These are phyloP conservation scores for Drosophila melanica DNA, from an alignment of 1,140 invertebrate species.

Conservation along the genomic window DNA sequence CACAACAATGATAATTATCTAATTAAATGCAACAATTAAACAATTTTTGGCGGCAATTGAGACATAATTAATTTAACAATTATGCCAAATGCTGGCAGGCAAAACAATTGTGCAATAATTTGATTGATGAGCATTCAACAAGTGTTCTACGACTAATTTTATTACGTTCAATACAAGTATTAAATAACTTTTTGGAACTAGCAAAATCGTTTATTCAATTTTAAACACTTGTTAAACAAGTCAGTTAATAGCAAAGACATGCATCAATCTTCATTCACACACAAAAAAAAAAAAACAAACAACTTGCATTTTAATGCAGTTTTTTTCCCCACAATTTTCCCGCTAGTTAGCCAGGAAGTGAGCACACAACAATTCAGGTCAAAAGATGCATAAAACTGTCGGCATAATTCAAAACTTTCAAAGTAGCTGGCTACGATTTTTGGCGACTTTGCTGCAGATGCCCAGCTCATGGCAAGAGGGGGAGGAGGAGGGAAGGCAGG, in stretches of 20 bases:
- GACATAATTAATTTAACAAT: conserved; percentile 30
- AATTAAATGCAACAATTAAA: conserved; percentile 40
- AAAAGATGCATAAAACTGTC: conserved; percentile 56
- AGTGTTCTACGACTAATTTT: too few species aligned
- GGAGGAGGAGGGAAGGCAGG: background rate
- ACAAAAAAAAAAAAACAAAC: conserved; percentile 12
- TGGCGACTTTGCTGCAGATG: conserved; percentile 14
- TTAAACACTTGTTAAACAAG: too few species aligned
- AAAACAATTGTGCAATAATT: background rate
- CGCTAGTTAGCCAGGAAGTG: background rate
- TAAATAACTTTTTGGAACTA: too few species aligned
- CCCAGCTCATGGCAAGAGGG: background rate
- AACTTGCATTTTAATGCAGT: conserved; percentile 5
- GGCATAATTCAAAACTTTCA: conserved; percentile 56
- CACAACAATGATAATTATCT: conserved; percentile 24
- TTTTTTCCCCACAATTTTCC: background rate
- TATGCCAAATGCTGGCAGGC: conserved; percentile 5
- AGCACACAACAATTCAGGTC: conserved; percentile 31
- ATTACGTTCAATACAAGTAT: too few species aligned
- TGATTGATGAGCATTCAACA: too few species aligned
- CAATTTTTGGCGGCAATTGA: conserved; percentile 25
- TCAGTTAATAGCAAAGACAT: conserved; percentile 1
- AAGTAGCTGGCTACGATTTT: conserved; percentile 41
- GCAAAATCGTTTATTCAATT: too few species aligned
- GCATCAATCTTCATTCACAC: conserved; percentile 29